Evolutionary conservation across 2,113 vertebrate genomes (phyloP), one percentile per base, ranked within the genome.

Genomic region (Crotalus tigris): DNA sequence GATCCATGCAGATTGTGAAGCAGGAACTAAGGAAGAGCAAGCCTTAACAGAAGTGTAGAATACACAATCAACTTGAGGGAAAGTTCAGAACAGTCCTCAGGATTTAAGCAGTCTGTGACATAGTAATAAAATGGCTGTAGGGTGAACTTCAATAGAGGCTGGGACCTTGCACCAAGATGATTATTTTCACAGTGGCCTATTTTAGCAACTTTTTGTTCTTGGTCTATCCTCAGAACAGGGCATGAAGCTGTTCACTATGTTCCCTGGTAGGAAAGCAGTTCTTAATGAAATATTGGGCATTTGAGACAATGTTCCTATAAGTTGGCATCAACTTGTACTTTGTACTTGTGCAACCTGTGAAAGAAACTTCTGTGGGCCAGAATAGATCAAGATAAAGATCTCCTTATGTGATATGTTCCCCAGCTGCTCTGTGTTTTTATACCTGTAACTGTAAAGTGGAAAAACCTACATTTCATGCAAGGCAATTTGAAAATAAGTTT

Each of bases 11-110:
- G 8, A 46, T 26, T 91, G 12, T 90, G 5, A 58, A 88, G 29
- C 7, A 1, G 3, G 85, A 95, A 90, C 94, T 96, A 91, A 96
- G 24, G 33, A 88, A 93, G 87, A 69, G 94, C 81, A 96, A 96
- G 94, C 92, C 89, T 92, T 57, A 91, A 93, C 61, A 69, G 94
- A 96, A 94, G 94, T 93, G 91, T 96, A 94, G 95, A 95, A 91
- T 87, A 91, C 91, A 94, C 94, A 96, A 90, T 39, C 92, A 95
- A 24, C 57, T 49, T 89, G 90, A 87, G 29, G 69, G 51, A 87
- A 88, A 59, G 39, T 95, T 49, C 85, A 58, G 29, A 64, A 75
- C 81, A 93, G 29, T 54, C 54, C 57, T 57, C 69, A 93, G 90
- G 87, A 93, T 61, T 58, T 93, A 59, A 46, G 19, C 69, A 29